Conservation (phyloP, 2,797 vertebrate species). For the Eleutherodactylus coqui region DNA sequence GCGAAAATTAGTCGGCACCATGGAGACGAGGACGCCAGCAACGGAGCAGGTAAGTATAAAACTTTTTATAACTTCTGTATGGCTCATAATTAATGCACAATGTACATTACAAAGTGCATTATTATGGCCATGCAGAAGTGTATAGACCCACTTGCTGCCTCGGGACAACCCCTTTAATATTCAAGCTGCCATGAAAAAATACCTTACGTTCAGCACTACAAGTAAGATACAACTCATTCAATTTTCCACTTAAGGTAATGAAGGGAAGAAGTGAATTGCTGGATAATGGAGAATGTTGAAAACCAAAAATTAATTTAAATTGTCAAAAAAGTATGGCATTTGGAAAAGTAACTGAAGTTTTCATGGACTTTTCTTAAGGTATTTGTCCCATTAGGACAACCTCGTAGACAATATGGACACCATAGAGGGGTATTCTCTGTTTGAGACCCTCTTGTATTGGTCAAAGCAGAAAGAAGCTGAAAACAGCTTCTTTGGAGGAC, state of each 20-base stretch:
- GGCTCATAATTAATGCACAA: too few species aligned
- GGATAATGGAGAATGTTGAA: neutral
- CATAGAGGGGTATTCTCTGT: neutral
- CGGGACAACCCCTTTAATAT: too few species aligned
- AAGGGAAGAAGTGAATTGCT: neutral
- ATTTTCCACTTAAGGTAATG: constrained; percentile 19
- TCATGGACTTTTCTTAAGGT: neutral
- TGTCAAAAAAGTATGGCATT: neutral
- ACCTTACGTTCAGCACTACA: constrained; percentile 9
- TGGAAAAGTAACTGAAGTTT: neutral
- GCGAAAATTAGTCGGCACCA: too few species aligned
- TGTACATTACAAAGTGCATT: too few species aligned
- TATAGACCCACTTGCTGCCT: too few species aligned
- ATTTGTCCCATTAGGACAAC: neutral
- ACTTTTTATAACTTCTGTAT: too few species aligned
- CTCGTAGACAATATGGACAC: too few species aligned
- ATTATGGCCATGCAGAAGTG: too few species aligned
- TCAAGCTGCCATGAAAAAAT: constrained; percentile 23
- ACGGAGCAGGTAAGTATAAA: too few species aligned
- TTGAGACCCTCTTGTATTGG: neutral
- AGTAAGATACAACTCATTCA: constrained; percentile 3
- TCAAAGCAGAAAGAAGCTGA: neutral
- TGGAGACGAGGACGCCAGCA: too few species aligned
- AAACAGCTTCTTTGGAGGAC: neutral
- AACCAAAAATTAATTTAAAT: neutral